Base-by-base conservation (phyloP, 2,888 invertebrate genomes). In the Eristalis intricaria region DNA sequence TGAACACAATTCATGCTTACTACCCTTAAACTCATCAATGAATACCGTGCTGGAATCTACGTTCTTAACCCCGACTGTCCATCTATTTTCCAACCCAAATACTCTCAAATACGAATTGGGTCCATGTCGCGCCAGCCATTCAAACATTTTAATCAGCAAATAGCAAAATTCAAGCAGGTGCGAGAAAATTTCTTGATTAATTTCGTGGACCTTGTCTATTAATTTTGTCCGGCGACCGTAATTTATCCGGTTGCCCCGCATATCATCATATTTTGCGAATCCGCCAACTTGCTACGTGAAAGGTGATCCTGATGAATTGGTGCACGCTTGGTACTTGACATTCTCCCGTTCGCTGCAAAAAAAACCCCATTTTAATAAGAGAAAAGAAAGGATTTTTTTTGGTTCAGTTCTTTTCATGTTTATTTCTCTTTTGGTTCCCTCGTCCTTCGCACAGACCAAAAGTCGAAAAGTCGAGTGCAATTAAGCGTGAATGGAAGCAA, bases 401-500 rank as follows among this genome's bases (percentile, higher is more conserved):
- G 2, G 32, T 32, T 10, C 29, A 8, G 15, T 15, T 40, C 15
- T n/a, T n/a, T 13, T 38, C 23, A 1, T 35, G 32, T 74, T 26
- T 1, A 10, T n/a, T 22, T 22, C 13, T 32, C 43, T 2, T 11
- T 29, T 43, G 60, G 58, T 32, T 65, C 43, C 35, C 60, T 56
- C 23, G 22, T 15, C 60, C 1, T 69, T 70, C 69, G n/a, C 26
- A 35, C 13, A 15, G 38, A 40, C 63, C n/a, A 38, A 74, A 40
- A 63, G 68, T 68, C 68, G 65, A 65, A 79, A 75, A 79, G 74
- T 84, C 84, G 74, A 69, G 69, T 69, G 81, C 77, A 85, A 85
- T 82, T 81, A 82, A 81, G 77, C 82, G 81, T 50, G 81, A 85
- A 85, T 85, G 69, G 77, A n/a, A 58, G 81, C 69, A 73, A 85